These are phyloP conservation scores for Drosophila paracracens DNA, from an alignment of 2,888 invertebrate genomes.

Conservation along the genomic window DNA sequence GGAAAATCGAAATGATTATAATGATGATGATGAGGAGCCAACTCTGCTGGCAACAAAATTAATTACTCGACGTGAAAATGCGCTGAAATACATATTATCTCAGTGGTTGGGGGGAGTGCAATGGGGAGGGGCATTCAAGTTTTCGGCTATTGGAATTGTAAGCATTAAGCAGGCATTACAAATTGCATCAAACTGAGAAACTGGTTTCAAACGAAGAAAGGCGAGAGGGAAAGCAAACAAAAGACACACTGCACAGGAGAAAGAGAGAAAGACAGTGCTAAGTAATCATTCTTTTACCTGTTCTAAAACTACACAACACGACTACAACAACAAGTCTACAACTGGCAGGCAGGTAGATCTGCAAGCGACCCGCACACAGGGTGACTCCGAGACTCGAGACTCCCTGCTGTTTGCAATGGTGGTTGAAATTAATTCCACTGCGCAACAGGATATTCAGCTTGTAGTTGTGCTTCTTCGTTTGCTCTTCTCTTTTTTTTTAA, in stretches of 20 bases:
- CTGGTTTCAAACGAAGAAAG: conserved; percentile 51
- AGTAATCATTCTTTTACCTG: conserved; percentile 46
- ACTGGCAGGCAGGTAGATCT: conserved; percentile 40
- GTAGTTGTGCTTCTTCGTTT: conserved; percentile 8
- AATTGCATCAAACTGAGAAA: conserved; percentile 58
- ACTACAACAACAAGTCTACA: conserved; percentile 2
- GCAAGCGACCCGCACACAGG: conserved; percentile 32
- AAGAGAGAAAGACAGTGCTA: not conserved
- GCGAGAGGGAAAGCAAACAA: conserved; percentile 23
- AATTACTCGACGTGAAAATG: conserved; percentile 77
- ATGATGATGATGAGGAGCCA: conserved; percentile 24
- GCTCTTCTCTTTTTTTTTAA: not conserved
- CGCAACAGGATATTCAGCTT: conserved; percentile 77
- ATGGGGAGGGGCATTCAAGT: conserved; percentile 10
- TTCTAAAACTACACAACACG: conserved; percentile 8
- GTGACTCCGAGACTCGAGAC: conserved; percentile 40
- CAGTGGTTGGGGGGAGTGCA: not conserved
- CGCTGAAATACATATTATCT: conserved; percentile 56
- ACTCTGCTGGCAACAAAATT: conserved; percentile 54
- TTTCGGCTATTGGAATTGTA: conserved; percentile 48
- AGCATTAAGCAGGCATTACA: conserved; percentile 73
- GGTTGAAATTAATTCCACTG: conserved; percentile 74
- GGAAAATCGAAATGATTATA: conserved; percentile 55
- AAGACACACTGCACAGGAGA: not conserved
- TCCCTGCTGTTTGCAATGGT: conserved; percentile 55